phyloP scores from a whole-genome alignment of 1,140 invertebrate genomes.

The Drosophila nebulosa region DNA sequence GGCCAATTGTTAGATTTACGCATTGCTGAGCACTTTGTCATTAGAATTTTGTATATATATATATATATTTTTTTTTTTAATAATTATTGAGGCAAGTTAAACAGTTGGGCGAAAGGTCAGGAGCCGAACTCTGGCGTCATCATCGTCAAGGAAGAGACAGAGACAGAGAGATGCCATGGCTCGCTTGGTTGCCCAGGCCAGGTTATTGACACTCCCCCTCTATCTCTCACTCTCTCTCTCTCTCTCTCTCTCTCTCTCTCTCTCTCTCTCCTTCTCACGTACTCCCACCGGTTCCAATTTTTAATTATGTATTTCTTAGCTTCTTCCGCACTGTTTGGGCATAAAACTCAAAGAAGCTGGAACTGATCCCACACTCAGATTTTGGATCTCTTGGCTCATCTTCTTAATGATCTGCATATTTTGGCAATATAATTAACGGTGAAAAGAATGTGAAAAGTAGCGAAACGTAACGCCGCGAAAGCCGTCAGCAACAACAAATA shows the following conservation, averaged over 20 bases:
- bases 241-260: background rate
- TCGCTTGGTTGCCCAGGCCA: conserved; percentile 22
- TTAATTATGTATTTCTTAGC: conserved; percentile 40
- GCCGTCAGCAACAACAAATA: conserved; percentile 20
- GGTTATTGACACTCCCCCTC: conserved; percentile 65
- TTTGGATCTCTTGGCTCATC: conserved; percentile 35
- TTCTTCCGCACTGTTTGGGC: conserved; percentile 37
- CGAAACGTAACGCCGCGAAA: conserved; percentile 77
- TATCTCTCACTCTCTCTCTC: background rate
- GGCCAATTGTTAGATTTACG: conserved; percentile 70
- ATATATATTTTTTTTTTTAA: conserved; percentile 12
- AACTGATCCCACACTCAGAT: conserved; percentile 25
- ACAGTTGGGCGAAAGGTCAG: conserved; percentile 54
- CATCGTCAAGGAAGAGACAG: conserved; percentile 42
- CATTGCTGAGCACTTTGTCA: conserved; percentile 80
- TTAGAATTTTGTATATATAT: conserved; percentile 30
- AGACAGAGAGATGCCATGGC: background rate
- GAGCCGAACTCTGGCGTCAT: conserved; percentile 49
- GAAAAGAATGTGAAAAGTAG: conserved; percentile 79
- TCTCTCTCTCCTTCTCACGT: background rate
- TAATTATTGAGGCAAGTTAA: conserved; percentile 43
- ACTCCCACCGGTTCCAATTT: conserved; percentile 9
- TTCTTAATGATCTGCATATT: conserved; percentile 75
- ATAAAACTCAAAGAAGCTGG: conserved; percentile 36
- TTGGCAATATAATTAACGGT: conserved; percentile 79